A percentile compares a stretch with the other conserved stretches of the same genome.
Conservation (phyloP, 2,113 vertebrate species). For the Alexandromys fortis region DNA sequence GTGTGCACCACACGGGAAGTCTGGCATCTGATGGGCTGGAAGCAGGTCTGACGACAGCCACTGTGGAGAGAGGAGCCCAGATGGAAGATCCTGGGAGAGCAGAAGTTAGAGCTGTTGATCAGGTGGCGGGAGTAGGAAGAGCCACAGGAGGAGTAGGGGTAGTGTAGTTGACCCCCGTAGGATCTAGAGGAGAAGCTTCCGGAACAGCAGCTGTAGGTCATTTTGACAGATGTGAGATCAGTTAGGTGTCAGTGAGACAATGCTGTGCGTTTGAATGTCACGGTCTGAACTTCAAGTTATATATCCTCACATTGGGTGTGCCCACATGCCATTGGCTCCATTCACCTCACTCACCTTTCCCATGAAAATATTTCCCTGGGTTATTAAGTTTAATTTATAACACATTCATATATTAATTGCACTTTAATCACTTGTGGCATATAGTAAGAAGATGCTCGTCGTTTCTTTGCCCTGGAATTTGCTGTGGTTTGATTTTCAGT, state of each 20-base stretch:
- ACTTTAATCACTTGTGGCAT: constrained; percentile 36
- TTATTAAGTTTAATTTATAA: background rate
- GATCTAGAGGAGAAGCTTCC: constrained; percentile 44
- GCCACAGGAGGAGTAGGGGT: background rate
- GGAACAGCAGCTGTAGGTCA: constrained; percentile 32
- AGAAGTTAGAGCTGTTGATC: background rate
- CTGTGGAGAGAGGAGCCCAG: background rate
- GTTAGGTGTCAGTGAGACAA: background rate
- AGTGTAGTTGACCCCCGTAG: accelerated
- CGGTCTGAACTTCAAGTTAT: background rate
- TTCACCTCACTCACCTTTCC: background rate
- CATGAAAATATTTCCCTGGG: background rate
- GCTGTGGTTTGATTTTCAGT: background rate
- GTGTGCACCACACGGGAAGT: background rate
- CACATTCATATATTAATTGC: constrained; percentile 8
- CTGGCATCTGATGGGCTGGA: background rate
- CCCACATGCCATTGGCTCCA: background rate
- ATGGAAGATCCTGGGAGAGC: background rate
- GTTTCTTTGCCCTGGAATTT: background rate
- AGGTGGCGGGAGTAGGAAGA: background rate
- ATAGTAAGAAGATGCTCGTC: background rate
- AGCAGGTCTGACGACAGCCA: background rate
- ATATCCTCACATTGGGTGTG: constrained; percentile 46
- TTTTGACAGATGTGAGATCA: background rate
- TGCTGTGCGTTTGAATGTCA: background rate